Evolutionary conservation across 2,113 vertebrate species (phyloP).

Genomic region (Sinocyclocheilus rhinocerous): DNA sequence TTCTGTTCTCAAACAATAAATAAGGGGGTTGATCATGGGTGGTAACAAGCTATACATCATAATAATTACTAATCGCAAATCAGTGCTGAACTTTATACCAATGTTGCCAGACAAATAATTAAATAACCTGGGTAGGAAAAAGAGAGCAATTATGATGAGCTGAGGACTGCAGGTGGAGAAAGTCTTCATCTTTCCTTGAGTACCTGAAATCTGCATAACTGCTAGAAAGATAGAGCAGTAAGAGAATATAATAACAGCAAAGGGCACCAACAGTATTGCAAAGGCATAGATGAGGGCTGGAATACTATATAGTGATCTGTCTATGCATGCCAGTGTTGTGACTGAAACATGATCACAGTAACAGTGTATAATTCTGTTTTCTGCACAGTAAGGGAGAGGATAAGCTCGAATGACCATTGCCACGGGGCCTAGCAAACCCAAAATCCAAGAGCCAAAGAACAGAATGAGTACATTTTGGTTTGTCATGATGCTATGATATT

Average conservation of each 20-base stretch:
- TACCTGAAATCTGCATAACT: slow-evolving; percentile 52
- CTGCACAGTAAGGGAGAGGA: not conserved
- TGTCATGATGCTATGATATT: too few relatives aligned
- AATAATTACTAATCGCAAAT: slow-evolving; percentile 63
- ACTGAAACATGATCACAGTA: not conserved
- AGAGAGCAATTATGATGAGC: slow-evolving; percentile 67
- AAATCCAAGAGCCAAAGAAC: too few relatives aligned
- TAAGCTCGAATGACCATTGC: too few relatives aligned
- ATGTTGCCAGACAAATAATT: slow-evolving; percentile 64
- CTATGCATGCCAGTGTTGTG: not conserved
- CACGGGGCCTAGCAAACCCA: too few relatives aligned
- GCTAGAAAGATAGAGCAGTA: slow-evolving; percentile 61
- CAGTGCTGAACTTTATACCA: slow-evolving; percentile 59
- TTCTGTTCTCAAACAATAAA: too few relatives aligned
- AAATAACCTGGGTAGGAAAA: slow-evolving; percentile 67
- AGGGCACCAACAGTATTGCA: slow-evolving; percentile 54
- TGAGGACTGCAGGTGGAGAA: slow-evolving; percentile 54
- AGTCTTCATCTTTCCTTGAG: slow-evolving; percentile 23
- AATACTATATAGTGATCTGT: slow-evolving; percentile 41
- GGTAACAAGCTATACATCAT: slow-evolving; percentile 69
- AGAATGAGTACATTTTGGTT: too few relatives aligned
- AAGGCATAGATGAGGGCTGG: slow-evolving; percentile 62
- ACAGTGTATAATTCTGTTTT: not conserved
- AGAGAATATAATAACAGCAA: slow-evolving; percentile 68
- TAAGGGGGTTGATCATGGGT: slow-evolving; percentile 70